Evolutionary conservation across 2,888 invertebrate species (phyloP), one percentile per base, ranked within the genome.

Genomic region (Lamellibrachia satsuma): DNA sequence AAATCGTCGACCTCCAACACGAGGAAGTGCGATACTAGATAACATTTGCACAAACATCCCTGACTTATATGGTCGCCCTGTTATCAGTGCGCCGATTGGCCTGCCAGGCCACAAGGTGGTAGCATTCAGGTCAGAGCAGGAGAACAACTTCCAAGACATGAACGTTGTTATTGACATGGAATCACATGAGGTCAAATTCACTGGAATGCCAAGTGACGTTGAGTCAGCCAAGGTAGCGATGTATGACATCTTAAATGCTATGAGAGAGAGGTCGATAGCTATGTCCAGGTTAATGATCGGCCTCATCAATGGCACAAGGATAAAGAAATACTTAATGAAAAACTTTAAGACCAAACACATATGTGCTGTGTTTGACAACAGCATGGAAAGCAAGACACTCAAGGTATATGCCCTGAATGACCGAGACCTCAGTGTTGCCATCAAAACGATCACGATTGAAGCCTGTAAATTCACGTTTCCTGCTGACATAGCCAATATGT

Each of bases 171-270:
- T 39, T 60, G 39, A 52, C 39, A 3, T 22, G n/a, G n/a, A 55
- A 6, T 39, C 91, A 51, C 52, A 3, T 1, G 91, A 91, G 6
- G 57, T 91, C 8, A 55, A 55, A 15, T 52, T 93, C 9, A 55
- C 9, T 8, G 93, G 93, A 39, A 90, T 90, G 51, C 90, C 92
- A 7, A 27, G 90, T 22, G 92, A 92, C 52, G 92, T 92, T 7
- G 15, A 92, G 39, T 52, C 92, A 39, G 92, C 75, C 55, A 93
- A 92, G 57, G 15, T 92, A 2, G 11, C n/a, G 22, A 92, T 93
- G 92, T 92, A 51, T 52, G 92, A 90, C 27, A 75, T 90, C 8
- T 22, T 93, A 52, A 90, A 90, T 52, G 11, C 52, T 39, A 91
- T 93, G n/a, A 90, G 3, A 75, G 22, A 75, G 75, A 75, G 2